phyloP scores from a whole-genome alignment of 2,888 invertebrate species.

The Drosophila mulleri region DNA sequence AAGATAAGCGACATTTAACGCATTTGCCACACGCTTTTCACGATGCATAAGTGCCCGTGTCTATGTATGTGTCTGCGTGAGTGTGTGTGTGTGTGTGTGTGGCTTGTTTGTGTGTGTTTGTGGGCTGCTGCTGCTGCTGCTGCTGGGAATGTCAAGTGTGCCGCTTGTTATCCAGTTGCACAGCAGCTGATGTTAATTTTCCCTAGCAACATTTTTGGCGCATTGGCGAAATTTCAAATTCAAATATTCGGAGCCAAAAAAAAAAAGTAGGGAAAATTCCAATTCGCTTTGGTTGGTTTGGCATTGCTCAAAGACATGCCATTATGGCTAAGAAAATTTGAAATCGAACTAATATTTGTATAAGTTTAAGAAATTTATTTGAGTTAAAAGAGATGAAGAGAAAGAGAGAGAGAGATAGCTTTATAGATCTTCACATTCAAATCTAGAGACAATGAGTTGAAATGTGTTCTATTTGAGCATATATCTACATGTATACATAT shows the following conservation, averaged over 20 bases:
- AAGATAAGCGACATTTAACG: constrained; percentile 71
- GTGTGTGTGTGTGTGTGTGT: constrained; percentile 7
- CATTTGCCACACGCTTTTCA: constrained; percentile 63
- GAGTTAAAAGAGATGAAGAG: too few species aligned
- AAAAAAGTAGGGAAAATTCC: neutral
- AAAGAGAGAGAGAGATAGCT: too few species aligned
- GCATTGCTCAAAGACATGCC: neutral
- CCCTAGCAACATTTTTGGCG: constrained; percentile 3
- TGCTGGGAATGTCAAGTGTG: constrained; percentile 42
- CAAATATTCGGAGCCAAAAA: constrained; percentile 2
- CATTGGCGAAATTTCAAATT: constrained; percentile 7
- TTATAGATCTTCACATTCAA: too few species aligned
- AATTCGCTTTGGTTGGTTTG: neutral
- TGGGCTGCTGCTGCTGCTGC: neutral
- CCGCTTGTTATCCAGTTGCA: constrained; percentile 33
- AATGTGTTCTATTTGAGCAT: too few species aligned
- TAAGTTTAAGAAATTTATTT: neutral
- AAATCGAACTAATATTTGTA: neutral
- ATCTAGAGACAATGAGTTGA: too few species aligned
- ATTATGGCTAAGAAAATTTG: neutral
- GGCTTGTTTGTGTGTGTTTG: constrained; percentile 12
- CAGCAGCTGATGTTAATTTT: constrained; percentile 19
- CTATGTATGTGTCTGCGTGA: neutral
- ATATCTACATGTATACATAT: too few species aligned
- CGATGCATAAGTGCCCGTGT: constrained; percentile 41